Evolutionary conservation across 2,113 vertebrate genomes (phyloP).

Genomic region (Perca flavescens): DNA sequence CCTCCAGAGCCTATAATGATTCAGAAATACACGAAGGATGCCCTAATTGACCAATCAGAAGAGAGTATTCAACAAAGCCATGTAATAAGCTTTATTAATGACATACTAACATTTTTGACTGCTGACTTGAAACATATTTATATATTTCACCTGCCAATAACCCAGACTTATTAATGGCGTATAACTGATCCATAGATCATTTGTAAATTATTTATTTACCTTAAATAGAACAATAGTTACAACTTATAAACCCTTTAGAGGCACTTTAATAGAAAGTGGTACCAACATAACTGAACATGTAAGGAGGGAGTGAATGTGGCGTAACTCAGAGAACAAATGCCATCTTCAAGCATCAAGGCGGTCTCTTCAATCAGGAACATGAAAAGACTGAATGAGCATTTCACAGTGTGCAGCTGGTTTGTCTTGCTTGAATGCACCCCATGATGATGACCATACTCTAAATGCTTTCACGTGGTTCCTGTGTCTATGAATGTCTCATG

Average conservation of each 20-base stretch:
- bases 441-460: slow-evolving; percentile 40
- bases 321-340: slow-evolving; percentile 36
- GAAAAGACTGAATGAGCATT: slow-evolving; percentile 38
- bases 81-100: not conserved
- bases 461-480: slow-evolving; percentile 19
- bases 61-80: too few relatives aligned
- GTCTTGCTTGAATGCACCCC: slow-evolving; percentile 49
- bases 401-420: slow-evolving; percentile 51
- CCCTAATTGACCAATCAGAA: too few relatives aligned
- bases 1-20: too few relatives aligned
- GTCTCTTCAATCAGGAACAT: slow-evolving; percentile 49
- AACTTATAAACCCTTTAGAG: too few relatives aligned
- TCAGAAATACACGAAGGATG: too few relatives aligned
- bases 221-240: not conserved
- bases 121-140: not conserved
- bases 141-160: not conserved
- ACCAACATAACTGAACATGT: not conserved
- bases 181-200: not conserved
- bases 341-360: slow-evolving; percentile 13
- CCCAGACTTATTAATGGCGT: not conserved
- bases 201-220: not conserved
- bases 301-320: not conserved
- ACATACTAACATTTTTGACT: not conserved
- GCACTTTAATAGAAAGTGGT: not conserved
- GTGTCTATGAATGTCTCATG: slow-evolving; percentile 18